Evolutionary conservation across 1,140 invertebrate species (phyloP), one percentile per base, ranked within the genome.

Genomic region (Drosophila punjabiensis): DNA sequence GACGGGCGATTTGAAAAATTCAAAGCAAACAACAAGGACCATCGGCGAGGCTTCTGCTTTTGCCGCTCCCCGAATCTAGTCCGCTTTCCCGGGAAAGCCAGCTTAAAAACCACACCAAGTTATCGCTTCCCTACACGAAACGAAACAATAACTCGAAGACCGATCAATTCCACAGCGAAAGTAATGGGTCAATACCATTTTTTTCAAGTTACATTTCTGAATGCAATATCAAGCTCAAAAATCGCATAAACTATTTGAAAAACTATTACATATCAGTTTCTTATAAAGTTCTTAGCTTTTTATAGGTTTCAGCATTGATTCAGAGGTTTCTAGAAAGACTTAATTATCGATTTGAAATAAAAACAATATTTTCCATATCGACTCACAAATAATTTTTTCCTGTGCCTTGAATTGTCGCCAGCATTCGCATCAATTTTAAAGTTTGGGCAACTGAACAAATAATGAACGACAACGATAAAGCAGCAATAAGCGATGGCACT

Each of bases 1-100:
- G n/a, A n/a, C n/a, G n/a, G n/a, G n/a, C n/a, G n/a, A 81, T 87
- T 88, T 87, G 77, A 81, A 87, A 87, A 87, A 87, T 83, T 81
- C 77, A 83, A 88, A 78, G 69, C 73, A 83, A 84, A 81, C 77
- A 81, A 78, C 67, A 79, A 59, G 64, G 68, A 79, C 70, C 81
- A 61, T 32, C 59, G 48, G 76, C 64, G 79, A 63, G 50, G 73
- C 64, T 59, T 45, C 67, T 79, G 45, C 73, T 74, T 77, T 76
- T 74, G 53, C 48, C 33, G 50, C 66, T 33, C 45, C 24, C 63
- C 35, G 37, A 56, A 43, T 39, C 62, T 33, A 32, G 47, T 43
- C 52, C 61, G 59, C 37, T 55, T 52, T 28, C 48, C 53, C 43
- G 33, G 45, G 41, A 53, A 56, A 53, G 48, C 61, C 65, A 59